Conservation (phyloP, 2,113 vertebrate genomes). For the Mesembrinibis cayennensis region DNA sequence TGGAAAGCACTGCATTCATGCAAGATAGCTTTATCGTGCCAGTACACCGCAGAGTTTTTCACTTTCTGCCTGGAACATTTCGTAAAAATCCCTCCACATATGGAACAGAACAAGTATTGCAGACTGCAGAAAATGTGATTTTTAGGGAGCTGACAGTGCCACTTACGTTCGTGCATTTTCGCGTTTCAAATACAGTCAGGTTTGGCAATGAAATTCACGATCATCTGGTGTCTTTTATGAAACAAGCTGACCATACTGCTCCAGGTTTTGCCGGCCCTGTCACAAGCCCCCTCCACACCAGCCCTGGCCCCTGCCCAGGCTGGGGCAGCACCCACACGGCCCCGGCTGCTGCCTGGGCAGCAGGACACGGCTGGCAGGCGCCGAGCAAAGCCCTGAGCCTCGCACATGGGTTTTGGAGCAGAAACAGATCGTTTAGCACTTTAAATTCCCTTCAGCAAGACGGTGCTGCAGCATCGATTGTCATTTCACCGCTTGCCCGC, state of each 20-base stretch:
- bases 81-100: slow-evolving; percentile 58
- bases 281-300: background rate
- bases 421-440: background rate
- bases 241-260: background rate
- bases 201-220: slow-evolving; percentile 10
- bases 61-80: slow-evolving; percentile 54
- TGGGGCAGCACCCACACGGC: background rate
- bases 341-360: background rate
- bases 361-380: background rate
- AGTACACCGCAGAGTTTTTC: slow-evolving; percentile 30
- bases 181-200: slow-evolving; percentile 18
- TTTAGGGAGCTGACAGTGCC: slow-evolving; percentile 32
- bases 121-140: slow-evolving; percentile 57
- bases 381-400: background rate
- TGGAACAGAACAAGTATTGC: slow-evolving; percentile 42
- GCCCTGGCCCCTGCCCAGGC: background rate
- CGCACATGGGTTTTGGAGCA: background rate
- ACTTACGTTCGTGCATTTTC: slow-evolving; percentile 25
- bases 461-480: background rate
- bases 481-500: background rate
- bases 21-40: slow-evolving; percentile 15
- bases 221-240: slow-evolving; percentile 37
- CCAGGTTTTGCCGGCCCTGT: background rate
- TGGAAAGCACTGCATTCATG: slow-evolving; percentile 29
- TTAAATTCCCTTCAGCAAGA: background rate